Evolutionary conservation across 92 coral and sea anemone species (phyloP).

Genomic region (Umimayanthus kanabou): DNA sequence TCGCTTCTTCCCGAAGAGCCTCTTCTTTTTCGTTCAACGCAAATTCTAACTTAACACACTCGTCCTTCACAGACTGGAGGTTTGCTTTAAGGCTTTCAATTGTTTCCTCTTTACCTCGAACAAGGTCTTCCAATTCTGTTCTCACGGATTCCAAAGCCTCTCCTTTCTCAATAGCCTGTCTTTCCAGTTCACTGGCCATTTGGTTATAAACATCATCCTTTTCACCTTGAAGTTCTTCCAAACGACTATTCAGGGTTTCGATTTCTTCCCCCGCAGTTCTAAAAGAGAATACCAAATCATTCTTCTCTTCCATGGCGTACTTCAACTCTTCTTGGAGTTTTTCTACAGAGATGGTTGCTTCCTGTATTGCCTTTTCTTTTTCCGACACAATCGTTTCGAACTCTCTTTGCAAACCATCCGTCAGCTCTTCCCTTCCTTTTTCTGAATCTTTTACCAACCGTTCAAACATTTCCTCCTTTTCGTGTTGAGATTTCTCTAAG

Average conservation of each 20-base stretch:
- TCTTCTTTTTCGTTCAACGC: constrained; percentile 57
- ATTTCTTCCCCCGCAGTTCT: constrained; percentile 40
- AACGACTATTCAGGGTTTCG: constrained; percentile 20
- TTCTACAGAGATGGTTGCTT: constrained; percentile 34
- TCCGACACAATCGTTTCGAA: constrained; percentile 50
- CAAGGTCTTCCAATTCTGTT: constrained; percentile 54
- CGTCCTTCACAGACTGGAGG: constrained; percentile 55
- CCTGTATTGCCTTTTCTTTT: constrained; percentile 51
- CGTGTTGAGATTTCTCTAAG: constrained; percentile 60
- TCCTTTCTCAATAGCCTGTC: constrained; percentile 42
- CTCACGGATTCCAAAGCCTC: constrained; percentile 45
- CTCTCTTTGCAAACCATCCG: constrained; percentile 57
- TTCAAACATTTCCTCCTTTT: constrained; percentile 81
- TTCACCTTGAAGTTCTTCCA: constrained; percentile 41
- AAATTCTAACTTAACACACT: constrained; percentile 51
- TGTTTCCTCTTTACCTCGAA: constrained; percentile 38
- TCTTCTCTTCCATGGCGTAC: constrained; percentile 15
- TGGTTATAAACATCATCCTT: constrained; percentile 21
- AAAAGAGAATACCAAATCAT: constrained; percentile 31
- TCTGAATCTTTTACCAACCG: constrained; percentile 60
- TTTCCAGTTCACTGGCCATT: constrained; percentile 37
- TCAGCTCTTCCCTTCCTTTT: constrained; percentile 68
- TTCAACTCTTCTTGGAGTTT: constrained; percentile 27
- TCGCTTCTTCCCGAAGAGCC: constrained; percentile 38
- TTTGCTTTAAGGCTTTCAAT: constrained; percentile 40